Evolutionary conservation across 2,113 vertebrate genomes (phyloP).

Genomic region (Morone chrysops): DNA sequence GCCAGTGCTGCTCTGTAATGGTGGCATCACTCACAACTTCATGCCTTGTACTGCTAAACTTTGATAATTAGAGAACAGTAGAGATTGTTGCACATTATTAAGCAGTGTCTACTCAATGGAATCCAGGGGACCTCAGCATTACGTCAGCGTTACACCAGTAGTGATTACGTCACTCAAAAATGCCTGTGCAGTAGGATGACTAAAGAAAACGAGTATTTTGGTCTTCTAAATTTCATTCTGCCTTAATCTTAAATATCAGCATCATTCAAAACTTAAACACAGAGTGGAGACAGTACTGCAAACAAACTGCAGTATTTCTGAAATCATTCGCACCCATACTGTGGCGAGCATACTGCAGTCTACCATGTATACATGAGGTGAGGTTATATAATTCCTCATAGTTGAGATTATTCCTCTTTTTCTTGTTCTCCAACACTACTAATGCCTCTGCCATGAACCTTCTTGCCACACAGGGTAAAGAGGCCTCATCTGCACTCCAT

Average conservation of each 20-base stretch:
- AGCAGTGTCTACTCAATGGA: conserved; percentile 38
- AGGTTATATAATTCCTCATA: conserved; percentile 58
- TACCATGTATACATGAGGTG: conserved; percentile 26
- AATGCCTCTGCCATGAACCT: conserved; percentile 44
- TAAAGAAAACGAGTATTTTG: conserved; percentile 14
- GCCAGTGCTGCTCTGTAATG: conserved; percentile 5
- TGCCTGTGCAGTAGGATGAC: conserved; percentile 31
- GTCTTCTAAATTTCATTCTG: neutral
- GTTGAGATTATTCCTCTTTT: conserved; percentile 20
- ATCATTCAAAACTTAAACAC: conserved; percentile 10
- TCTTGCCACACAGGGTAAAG: conserved; percentile 28
- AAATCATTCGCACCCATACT: conserved; percentile 32
- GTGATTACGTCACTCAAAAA: conserved; percentile 74
- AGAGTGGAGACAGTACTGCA: neutral
- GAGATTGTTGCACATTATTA: conserved; percentile 11
- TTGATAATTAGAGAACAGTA: conserved; percentile 6
- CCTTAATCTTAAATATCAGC: neutral
- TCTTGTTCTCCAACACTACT: neutral
- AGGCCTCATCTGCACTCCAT: conserved; percentile 44
- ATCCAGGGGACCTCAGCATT: conserved; percentile 66
- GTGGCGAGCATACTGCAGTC: conserved; percentile 49
- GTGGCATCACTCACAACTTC: conserved; percentile 5
- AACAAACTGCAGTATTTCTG: conserved; percentile 35
- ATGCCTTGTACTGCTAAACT: conserved; percentile 4
- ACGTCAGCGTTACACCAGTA: conserved; percentile 69